Base-by-base conservation (phyloP, 2,113 vertebrate species). In the Ursus arctos region DNA sequence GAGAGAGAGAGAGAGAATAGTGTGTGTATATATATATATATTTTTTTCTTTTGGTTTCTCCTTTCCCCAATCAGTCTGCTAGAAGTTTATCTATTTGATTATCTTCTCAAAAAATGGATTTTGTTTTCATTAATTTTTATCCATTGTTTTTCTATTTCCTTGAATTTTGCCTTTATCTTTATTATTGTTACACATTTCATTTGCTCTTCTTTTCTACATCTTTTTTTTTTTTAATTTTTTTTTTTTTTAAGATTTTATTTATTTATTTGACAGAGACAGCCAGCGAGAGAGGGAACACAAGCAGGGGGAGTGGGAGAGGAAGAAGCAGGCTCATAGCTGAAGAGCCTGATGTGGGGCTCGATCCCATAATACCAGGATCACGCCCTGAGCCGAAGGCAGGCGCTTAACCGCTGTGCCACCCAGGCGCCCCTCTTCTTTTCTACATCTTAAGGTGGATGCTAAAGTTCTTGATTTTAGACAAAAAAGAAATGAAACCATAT, bases 401-500 rank as follows among this genome's bases (percentile, higher is more conserved):
- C n/a, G n/a, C n/a, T n/a, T n/a, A n/a, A n/a, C n/a, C n/a, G n/a
- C n/a, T n/a, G n/a, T n/a, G n/a, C n/a, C n/a, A n/a, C n/a, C n/a
- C n/a, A n/a, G n/a, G n/a, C n/a, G n/a, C n/a, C n/a, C n/a, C 3
- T 71, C 12, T 94, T 74, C 49, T 63, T 82, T 82, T 49, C 13
- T 88, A 0, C 18, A n/a, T 91, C n/a, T 74, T 74, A 79, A 55
- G 18, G 43, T 90, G 18, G 49, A 90, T 9, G 7, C 4, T n/a
- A 31, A 84, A 6, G 49, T 80, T 51, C 85, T 67, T 86, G 19
- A 94, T 92, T 94, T 81, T 84, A 92, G 14, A 88, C 13, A 16
- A 81, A 79, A 36, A 19, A 89, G 16, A 92, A 95, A 87, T 92
- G 69, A 90, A 95, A 79, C 36, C 12, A n/a, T 65, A n/a, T 72